Evolutionary conservation across 37 sponge, comb jelly and placozoan species (phyloP).

Genomic region (Amphimedon queenslandica): DNA sequence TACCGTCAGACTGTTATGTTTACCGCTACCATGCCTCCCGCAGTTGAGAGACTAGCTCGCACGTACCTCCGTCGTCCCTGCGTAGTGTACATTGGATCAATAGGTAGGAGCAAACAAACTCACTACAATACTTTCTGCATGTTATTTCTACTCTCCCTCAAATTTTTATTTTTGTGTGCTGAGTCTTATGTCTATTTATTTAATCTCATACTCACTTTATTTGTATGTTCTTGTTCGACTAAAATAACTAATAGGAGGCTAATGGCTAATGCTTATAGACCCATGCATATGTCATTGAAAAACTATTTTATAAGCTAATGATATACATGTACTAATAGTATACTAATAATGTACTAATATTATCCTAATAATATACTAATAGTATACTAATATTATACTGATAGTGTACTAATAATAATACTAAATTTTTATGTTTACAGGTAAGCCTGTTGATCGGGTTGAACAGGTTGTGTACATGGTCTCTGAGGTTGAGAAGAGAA

Average conservation of each 20-base stretch:
- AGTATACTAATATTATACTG: too few species aligned
- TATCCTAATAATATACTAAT: too few species aligned
- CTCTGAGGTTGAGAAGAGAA: constrained; percentile 80
- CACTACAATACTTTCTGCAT: not conserved
- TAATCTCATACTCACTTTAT: not conserved
- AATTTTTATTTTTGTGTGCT: not conserved
- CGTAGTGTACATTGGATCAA: constrained; percentile 94
- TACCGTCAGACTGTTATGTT: constrained; percentile 98
- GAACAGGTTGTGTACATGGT: constrained; percentile 89
- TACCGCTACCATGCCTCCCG: constrained; percentile 98
- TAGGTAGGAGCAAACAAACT: too few species aligned
- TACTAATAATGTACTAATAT: too few species aligned
- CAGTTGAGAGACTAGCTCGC: constrained; percentile 91
- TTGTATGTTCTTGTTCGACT: too few species aligned
- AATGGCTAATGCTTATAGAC: too few species aligned
- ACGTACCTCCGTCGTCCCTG: constrained; percentile 90
- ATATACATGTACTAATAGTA: too few species aligned
- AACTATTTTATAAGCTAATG: too few species aligned
- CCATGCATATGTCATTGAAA: too few species aligned
- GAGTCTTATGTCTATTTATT: not conserved
- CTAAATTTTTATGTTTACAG: too few species aligned
- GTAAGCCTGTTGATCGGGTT: constrained; percentile 87
- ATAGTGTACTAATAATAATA: constrained; percentile 76
- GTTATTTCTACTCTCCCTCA: not conserved
- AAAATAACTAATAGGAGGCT: too few species aligned